Conservation (phyloP, 2,113 vertebrate genomes). For the Galbula dea region DNA sequence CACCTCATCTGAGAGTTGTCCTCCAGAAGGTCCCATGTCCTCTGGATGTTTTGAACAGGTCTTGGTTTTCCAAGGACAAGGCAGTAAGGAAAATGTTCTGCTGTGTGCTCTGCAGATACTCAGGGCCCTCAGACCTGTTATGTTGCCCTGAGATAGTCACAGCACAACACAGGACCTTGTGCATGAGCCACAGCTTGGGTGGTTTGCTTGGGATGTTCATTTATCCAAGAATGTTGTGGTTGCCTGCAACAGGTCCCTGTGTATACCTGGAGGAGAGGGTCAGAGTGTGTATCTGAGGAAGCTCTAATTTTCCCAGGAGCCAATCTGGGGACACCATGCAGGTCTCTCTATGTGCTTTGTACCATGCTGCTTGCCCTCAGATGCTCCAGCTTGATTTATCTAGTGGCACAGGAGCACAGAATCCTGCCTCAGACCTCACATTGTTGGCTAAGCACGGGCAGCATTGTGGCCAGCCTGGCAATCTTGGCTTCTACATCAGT, state of each 20-base stretch:
- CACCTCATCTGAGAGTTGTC: not conserved
- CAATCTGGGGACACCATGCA: not conserved
- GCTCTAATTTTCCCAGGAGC: not conserved
- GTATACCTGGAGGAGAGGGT: not conserved
- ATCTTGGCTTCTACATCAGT: not conserved
- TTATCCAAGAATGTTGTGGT: not conserved
- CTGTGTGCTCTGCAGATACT: not conserved
- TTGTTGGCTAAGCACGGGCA: fast-evolving
- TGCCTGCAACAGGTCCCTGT: not conserved
- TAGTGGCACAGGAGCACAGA: not conserved
- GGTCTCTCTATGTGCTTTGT: not conserved
- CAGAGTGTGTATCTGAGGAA: not conserved
- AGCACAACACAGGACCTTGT: not conserved
- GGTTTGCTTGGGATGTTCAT: not conserved
- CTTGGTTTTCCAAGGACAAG: fast-evolving
- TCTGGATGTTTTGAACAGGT: not conserved
- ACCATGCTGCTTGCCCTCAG: not conserved
- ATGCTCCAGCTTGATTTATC: not conserved
- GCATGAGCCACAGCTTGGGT: not conserved
- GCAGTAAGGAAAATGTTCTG: not conserved
- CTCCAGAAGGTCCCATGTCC: not conserved
- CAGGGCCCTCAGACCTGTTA: not conserved
- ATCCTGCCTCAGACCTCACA: not conserved
- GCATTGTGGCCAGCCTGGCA: not conserved
- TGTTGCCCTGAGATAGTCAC: not conserved